A percentile compares a stretch with the other conserved stretches of the same genome.
phyloP scores from a whole-genome alignment of 2,888 invertebrate genomes.

The Busseola fusca region DNA sequence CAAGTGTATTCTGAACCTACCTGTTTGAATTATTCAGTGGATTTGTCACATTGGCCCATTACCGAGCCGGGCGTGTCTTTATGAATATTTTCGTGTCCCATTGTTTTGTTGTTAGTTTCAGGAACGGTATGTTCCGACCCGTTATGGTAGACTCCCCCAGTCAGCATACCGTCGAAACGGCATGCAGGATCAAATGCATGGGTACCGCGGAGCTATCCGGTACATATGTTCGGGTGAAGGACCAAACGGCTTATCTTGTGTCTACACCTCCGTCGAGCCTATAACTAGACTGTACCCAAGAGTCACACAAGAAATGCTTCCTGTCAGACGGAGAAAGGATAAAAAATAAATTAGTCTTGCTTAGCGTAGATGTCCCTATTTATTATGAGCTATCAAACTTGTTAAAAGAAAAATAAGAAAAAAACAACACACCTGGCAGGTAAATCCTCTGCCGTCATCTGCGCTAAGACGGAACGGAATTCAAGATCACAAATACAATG shows the following conservation, averaged over 20 bases:
- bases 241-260: constrained; percentile 61
- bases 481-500: constrained; percentile 81
- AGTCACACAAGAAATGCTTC: constrained; percentile 77
- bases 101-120: constrained; percentile 83
- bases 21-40: constrained; percentile 39
- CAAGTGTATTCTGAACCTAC: constrained; percentile 15
- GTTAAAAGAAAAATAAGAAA: constrained; percentile 40
- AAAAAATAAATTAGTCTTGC: constrained; percentile 68
- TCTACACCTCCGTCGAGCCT: constrained; percentile 77
- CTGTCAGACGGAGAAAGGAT: constrained; percentile 75
- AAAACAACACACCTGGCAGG: constrained; percentile 72
- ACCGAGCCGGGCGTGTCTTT: constrained; percentile 22
- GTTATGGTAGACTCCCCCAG: constrained; percentile 80
- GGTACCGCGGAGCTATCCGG: constrained; percentile 81
- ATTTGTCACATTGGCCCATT: constrained; percentile 37
- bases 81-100: constrained; percentile 56
- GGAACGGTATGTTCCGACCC: constrained; percentile 85
- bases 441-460: constrained; percentile 79
- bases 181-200: constrained; percentile 83
- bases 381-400: not conserved
- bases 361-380: constrained; percentile 19
- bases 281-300: constrained; percentile 72
- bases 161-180: constrained; percentile 82
- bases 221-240: constrained; percentile 74
- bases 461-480: constrained; percentile 83